These are phyloP conservation scores for Stictonetta naevosa DNA, from an alignment of 2,113 vertebrate genomes.

Conservation along the genomic window DNA sequence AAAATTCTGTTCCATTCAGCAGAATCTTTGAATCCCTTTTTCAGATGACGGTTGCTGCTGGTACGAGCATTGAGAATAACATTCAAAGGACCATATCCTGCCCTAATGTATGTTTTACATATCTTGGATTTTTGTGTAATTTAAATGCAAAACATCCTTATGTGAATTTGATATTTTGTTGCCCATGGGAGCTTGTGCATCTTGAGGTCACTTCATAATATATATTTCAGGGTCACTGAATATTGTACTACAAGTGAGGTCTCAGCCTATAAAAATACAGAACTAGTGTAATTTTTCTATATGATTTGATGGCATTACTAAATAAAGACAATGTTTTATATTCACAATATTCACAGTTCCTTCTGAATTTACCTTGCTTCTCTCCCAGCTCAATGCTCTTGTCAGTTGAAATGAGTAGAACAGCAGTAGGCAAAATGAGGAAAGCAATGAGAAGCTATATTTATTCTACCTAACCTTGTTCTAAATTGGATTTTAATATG, in stretches of 20 bases:
- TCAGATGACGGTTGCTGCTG: slow-evolving; percentile 79
- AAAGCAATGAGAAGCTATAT: neutral
- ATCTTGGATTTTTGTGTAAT: slow-evolving; percentile 59
- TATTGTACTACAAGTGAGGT: slow-evolving; percentile 73
- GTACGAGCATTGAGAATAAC: slow-evolving; percentile 79
- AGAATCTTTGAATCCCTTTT: slow-evolving; percentile 73
- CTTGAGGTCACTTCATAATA: neutral
- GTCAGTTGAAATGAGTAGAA: slow-evolving; percentile 32
- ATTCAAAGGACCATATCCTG: slow-evolving; percentile 80
- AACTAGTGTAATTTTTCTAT: neutral
- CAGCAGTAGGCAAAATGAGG: neutral
- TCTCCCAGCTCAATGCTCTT: neutral
- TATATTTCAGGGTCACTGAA: slow-evolving; percentile 27
- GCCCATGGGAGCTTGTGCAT: slow-evolving; percentile 6
- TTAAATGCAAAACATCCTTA: slow-evolving; percentile 49
- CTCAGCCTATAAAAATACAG: neutral
- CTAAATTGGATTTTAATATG: neutral
- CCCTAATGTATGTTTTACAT: slow-evolving; percentile 77
- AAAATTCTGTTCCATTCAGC: slow-evolving; percentile 65
- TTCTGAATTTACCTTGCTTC: slow-evolving; percentile 26
- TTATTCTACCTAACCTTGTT: neutral
- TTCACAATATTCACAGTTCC: neutral
- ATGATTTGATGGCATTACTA: neutral
- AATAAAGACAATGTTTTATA: neutral
- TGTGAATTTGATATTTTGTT: slow-evolving; percentile 52